Evolutionary conservation across 2,113 vertebrate genomes (phyloP), one percentile per base, ranked within the genome.

Genomic region (Pitta sordida): DNA sequence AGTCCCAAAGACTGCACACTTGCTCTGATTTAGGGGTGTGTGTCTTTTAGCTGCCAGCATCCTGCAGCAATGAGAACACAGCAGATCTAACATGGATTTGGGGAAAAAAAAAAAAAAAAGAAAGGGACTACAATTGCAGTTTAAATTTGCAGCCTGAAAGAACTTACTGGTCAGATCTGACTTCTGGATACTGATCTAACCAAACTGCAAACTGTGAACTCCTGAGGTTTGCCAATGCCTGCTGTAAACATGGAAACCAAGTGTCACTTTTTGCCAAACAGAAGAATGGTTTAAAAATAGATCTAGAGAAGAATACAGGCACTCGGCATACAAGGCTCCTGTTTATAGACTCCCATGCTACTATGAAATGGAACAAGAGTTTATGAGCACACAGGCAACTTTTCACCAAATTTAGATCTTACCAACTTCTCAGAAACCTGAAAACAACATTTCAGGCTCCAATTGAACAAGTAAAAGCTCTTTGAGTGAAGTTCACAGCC

Each of bases 211-310:
- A 95, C 94, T 95, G 94, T 85, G 86, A 96, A 96, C 88, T 96
- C 88, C 91, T 92, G 94, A 96, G 88, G 96, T 94, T 92, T 95
- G 88, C 94, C 96, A 96, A 52, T 90, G 90, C 88, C 92, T 95
- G 95, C 96, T 96, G 94, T 95, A 96, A 96, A 95, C 95, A 95
- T 93, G 94, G 92, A 94, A 96, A 96, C 91, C 65, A 85, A 96
- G 82, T 94, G 86, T 92, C 86, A 95, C 78, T 96, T 96, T 92
- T 96, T 94, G 93, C 95, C 91, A 96, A 92, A 91, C 75, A 95
- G 91, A 95, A 96, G 91, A 96, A 94, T 90, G 68, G 78, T 92
- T 96, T 96, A 96, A 96, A 96, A 96, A 94, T 95, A 96, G 93
- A 89, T 53, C 58, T 39, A 94, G 87, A 84, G 53, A 92, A 96